Evolutionary conservation across 2,113 vertebrate genomes (phyloP).

Genomic region (Triplophysa rosa): DNA sequence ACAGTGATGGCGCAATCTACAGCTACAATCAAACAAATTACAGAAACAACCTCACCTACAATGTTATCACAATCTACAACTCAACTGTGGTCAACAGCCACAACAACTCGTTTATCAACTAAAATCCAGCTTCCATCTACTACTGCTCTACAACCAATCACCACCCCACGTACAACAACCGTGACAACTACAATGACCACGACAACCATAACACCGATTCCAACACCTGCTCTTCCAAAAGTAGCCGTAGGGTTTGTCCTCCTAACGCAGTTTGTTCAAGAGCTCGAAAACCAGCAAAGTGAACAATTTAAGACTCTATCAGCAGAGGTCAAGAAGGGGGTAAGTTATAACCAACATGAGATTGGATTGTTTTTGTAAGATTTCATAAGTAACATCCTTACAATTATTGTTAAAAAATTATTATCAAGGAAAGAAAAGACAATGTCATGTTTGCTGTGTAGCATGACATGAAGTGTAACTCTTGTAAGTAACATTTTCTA

Average conservation of each 20-base stretch:
- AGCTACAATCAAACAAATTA: not conserved
- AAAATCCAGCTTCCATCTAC: too few species aligned
- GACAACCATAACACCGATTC: not conserved
- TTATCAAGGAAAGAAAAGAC: too few species aligned
- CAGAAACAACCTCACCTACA: not conserved
- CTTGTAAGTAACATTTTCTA: too few species aligned
- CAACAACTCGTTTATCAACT: not conserved
- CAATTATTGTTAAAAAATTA: too few species aligned
- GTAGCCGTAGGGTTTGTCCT: conserved; percentile 1
- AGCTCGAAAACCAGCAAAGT: not conserved
- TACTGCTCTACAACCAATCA: not conserved
- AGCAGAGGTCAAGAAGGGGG: not conserved
- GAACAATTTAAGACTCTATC: not conserved
- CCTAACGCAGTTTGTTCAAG: not conserved
- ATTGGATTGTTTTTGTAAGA: too few species aligned
- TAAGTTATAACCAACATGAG: conserved; percentile 12
- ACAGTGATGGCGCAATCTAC: not conserved
- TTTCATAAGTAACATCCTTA: too few species aligned
- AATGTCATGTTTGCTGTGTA: too few species aligned
- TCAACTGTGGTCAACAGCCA: not conserved
- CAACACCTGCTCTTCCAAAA: not conserved
- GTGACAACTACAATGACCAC: too few species aligned
- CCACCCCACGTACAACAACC: not conserved
- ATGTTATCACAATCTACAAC: not conserved
- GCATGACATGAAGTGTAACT: too few species aligned